phyloP scores from a whole-genome alignment of 2,113 vertebrate species.

The Lanius ludovicianus region DNA sequence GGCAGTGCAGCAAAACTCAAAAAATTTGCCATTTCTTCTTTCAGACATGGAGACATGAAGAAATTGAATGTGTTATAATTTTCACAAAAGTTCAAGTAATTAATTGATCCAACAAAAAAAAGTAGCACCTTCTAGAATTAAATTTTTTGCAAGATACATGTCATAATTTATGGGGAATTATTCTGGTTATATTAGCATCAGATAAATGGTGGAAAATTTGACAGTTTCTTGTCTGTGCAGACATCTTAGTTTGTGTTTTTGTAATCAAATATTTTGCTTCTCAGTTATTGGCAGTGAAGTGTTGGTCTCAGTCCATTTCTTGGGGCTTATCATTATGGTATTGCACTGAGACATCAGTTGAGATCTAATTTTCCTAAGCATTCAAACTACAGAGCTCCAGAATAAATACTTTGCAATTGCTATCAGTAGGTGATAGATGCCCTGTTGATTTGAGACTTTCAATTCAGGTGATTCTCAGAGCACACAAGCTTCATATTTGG shows the following conservation, averaged over 20 bases:
- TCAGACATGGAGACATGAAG: not conserved
- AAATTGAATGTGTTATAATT: not conserved
- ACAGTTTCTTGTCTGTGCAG: not conserved
- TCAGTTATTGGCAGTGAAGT: not conserved
- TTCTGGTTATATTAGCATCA: not conserved
- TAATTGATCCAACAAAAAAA: not conserved
- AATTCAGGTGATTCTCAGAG: not conserved
- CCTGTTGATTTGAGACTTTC: not conserved
- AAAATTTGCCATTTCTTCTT: not conserved
- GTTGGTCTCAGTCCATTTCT: not conserved
- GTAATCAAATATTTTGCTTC: not conserved
- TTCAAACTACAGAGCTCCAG: not conserved
- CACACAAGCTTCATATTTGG: rapidly evolving
- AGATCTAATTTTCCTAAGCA: not conserved
- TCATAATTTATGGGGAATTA: not conserved
- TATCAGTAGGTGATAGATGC: not conserved
- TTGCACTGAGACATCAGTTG: not conserved
- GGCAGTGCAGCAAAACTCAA: not conserved
- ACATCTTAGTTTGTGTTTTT: not conserved
- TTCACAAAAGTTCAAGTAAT: not conserved
- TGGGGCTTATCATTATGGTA: not conserved
- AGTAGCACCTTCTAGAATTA: not conserved
- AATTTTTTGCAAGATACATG: not conserved
- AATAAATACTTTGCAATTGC: not conserved
- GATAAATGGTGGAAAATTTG: not conserved